These are phyloP conservation scores for Limnothrissa miodon DNA, from an alignment of 2,113 vertebrate species.

Conservation along the genomic window DNA sequence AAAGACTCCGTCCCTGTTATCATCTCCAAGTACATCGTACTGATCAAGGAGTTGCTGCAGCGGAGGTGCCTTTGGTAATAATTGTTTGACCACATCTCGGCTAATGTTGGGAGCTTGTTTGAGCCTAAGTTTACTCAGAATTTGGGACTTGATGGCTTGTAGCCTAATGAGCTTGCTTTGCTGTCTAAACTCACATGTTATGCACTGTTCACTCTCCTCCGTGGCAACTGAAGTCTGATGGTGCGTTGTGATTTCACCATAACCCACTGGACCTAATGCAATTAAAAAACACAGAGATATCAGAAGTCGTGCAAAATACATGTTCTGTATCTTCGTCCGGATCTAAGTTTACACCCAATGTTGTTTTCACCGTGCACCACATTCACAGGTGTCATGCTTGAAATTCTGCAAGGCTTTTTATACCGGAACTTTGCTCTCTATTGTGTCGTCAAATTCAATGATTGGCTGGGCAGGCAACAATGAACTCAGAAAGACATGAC, in stretches of 20 bases:
- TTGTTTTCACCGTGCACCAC: constrained; percentile 74
- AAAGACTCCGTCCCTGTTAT: constrained; percentile 82
- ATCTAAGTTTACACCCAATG: constrained; percentile 42
- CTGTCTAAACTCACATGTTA: constrained; percentile 90
- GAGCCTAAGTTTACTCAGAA: constrained; percentile 96
- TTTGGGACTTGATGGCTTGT: constrained; percentile 97
- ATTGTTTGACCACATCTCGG: constrained; percentile 90
- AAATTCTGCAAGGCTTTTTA: constrained; percentile 92
- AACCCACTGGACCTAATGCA: constrained; percentile 77
- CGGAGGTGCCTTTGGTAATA: constrained; percentile 93
- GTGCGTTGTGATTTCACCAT: constrained; percentile 74
- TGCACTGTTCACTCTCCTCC: constrained; percentile 84
- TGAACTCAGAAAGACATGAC: constrained; percentile 88
- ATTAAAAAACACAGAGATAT: constrained; percentile 83
- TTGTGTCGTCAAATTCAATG: constrained; percentile 87
- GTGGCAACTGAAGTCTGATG: constrained; percentile 74
- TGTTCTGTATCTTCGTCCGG: constrained; percentile 62
- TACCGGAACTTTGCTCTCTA: constrained; percentile 87
- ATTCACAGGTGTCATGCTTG: constrained; percentile 84
- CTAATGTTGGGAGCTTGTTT: constrained; percentile 97
- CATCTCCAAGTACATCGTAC: constrained; percentile 95
- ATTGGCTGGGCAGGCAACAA: constrained; percentile 95
- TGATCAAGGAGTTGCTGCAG: constrained; percentile 96
- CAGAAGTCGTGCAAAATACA: constrained; percentile 75
- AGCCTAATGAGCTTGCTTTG: constrained; percentile 91